Evolutionary conservation across 2,113 vertebrate species (phyloP), one percentile per base, ranked within the genome.

Genomic region (Helogale parvula): DNA sequence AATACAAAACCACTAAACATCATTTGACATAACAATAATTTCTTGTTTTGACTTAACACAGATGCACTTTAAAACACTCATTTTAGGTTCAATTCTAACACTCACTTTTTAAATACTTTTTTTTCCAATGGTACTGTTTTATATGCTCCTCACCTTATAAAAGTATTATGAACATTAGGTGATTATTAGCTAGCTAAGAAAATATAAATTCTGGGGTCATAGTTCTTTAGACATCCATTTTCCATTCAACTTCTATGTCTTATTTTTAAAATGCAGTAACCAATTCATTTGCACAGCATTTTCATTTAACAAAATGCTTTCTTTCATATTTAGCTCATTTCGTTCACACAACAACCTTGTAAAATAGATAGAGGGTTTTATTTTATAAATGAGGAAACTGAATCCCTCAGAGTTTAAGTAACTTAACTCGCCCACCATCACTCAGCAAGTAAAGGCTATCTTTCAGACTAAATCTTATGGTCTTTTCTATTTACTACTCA

Each of bases 241-340:
- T 35, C 31, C 60, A 77, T 92, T 96, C 19, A 87, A 74, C 38
- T 57, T 87, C 57, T 96, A 63, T 82, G 31, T 74, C n/a, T 5
- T 69, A 85, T 88, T 83, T 93, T 85, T 97, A 45, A 97, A 94
- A 88, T n/a, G 9, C 14, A 97, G 25, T 74, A 85, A 91, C 63
- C 31, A 92, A 94, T 95, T 82, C 5, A 89, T 71, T 65, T 91
- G 83, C 13, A 63, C 15, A 93, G 87, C 25, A 76, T 83, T 97
- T 91, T 88, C 41, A 95, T 90, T n/a, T 87, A 87, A 95, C 11
- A 96, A 95, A 95, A 87, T 72, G 2, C 15, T 88, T 91, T 91
- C 5, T 90, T 68, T 77, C 41, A 84, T 47, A 84, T 79, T 83
- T 90, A 87, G 66, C 50, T 92, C 29, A 86, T 81, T 93, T 91